Evolutionary conservation across 2,888 invertebrate genomes (phyloP), one percentile per base, ranked within the genome.

Genomic region (Acronicta alni): DNA sequence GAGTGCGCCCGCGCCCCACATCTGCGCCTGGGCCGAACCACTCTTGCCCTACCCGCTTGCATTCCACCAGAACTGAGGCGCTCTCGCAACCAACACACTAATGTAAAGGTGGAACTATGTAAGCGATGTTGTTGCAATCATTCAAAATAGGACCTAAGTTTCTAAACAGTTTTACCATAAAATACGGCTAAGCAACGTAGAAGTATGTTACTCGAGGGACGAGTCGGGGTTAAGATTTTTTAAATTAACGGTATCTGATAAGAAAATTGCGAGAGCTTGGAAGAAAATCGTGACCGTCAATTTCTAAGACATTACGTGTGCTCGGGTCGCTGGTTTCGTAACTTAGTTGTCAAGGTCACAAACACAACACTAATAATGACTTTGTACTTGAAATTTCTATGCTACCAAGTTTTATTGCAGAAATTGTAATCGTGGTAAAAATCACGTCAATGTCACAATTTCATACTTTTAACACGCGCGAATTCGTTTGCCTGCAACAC

Each of bases 1-100:
- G 93, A 87, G 89, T 84, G 85, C 77, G 84, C 80, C 80, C 82
- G 87, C 89, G 89, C 87, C 89, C 91, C 88, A 90, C 89, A 92
- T 92, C 89, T 92, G 89, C 87, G 88, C 83, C 84, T 83, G 85
- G 75, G 73, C 82, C 79, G 70, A 81, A 68, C 84, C 83, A 86
- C 86, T 91, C 82, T 88, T 87, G 85, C 80, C 82, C 83, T 89
- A 85, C 85, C 84, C 84, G 83, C 83, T 83, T 88, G 87, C 90
- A 90, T 90, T 89, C 89, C 86, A 83, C 77, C 83, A 85, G 80
- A 84, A 80, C 81, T 75, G 80, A 86, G 79, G 76, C 78, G 74
- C 69, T 80, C 75, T 76, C 64, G 63, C 77, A 74, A 77, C 67
- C 65, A 66, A 63, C 60, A 63, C 58, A 62, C 51, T 55, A 70